phyloP scores from a whole-genome alignment of 1,140 invertebrate genomes.

The Trachelipus rathkii region DNA sequence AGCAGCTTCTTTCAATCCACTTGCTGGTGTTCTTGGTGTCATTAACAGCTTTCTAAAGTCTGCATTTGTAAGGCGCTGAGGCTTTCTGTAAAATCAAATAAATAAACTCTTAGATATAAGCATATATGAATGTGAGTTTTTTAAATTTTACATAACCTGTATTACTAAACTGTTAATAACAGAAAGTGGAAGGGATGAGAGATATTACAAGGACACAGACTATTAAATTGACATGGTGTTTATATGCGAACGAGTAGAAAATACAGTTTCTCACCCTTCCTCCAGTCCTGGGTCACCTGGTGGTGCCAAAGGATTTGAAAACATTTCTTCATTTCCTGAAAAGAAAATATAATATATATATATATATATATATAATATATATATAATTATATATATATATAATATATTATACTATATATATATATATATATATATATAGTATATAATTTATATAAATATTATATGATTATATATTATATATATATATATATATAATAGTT shows the following conservation, averaged over 20 bases:
- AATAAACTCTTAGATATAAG: too few relatives aligned
- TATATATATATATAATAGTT: too few relatives aligned
- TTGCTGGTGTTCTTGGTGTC: constrained; percentile 67
- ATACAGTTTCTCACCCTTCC: constrained; percentile 29
- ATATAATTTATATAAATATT: too few relatives aligned
- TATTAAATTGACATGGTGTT: too few relatives aligned
- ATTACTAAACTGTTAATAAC: too few relatives aligned
- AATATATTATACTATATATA: too few relatives aligned
- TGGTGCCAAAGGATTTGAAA: constrained; percentile 36
- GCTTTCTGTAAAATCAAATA: constrained; percentile 30
- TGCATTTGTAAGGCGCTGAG: constrained; percentile 75
- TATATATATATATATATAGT: too few relatives aligned
- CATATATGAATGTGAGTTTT: not conserved
- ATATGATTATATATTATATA: too few relatives aligned
- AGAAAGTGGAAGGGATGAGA: too few relatives aligned
- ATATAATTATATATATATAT: not conserved
- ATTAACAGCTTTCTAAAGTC: constrained; percentile 93
- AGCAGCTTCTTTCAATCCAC: constrained; percentile 36
- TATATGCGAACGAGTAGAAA: too few relatives aligned
- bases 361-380: constrained; percentile 1
- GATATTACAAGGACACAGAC: too few relatives aligned
- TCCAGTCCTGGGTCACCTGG: constrained; percentile 31
- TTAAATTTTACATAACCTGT: not conserved
- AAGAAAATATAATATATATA: constrained; percentile 5
- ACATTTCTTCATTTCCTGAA: constrained; percentile 36